These are phyloP conservation scores for Netelia virgata DNA, from an alignment of 2,888 invertebrate genomes.

Conservation along the genomic window DNA sequence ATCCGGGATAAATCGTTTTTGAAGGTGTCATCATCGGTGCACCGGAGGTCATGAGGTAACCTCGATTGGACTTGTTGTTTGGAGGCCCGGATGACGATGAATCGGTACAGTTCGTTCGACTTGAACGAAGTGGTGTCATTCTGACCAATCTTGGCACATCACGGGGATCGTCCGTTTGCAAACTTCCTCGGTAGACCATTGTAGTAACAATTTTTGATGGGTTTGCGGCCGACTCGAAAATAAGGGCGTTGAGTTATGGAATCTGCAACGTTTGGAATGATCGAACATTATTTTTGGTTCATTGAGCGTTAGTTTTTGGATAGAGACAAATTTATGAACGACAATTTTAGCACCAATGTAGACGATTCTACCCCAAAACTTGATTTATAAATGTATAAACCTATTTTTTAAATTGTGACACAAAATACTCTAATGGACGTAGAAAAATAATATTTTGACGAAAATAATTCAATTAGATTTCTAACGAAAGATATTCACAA, in stretches of 20 bases:
- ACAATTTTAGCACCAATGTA: too few species aligned
- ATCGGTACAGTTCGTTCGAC: slow-evolving; percentile 65
- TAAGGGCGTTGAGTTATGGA: neutral
- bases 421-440: too few species aligned
- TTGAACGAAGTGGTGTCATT: slow-evolving; percentile 79
- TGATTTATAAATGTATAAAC: too few species aligned
- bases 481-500: too few species aligned
- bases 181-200: slow-evolving; percentile 81
- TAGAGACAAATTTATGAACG: neutral
- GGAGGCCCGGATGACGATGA: slow-evolving; percentile 12
- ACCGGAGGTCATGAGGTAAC: neutral
- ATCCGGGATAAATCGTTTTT: slow-evolving; percentile 68
- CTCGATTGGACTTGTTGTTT: slow-evolving; percentile 38
- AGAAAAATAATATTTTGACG: too few species aligned
- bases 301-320: neutral
- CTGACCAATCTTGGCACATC: slow-evolving; percentile 80
- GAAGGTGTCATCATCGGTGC: slow-evolving; percentile 28
- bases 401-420: too few species aligned
- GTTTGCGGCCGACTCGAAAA: neutral
- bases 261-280: neutral
- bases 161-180: slow-evolving; percentile 81
- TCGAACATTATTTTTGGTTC: neutral
- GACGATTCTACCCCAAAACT: too few species aligned
- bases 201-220: slow-evolving; percentile 23
- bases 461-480: too few species aligned